Percentiles rank a stretch among this genome's conserved stretches.
These are phyloP conservation scores for Hozukius guyotensis DNA, from an alignment of 2,797 vertebrate genomes.

Conservation along the genomic window DNA sequence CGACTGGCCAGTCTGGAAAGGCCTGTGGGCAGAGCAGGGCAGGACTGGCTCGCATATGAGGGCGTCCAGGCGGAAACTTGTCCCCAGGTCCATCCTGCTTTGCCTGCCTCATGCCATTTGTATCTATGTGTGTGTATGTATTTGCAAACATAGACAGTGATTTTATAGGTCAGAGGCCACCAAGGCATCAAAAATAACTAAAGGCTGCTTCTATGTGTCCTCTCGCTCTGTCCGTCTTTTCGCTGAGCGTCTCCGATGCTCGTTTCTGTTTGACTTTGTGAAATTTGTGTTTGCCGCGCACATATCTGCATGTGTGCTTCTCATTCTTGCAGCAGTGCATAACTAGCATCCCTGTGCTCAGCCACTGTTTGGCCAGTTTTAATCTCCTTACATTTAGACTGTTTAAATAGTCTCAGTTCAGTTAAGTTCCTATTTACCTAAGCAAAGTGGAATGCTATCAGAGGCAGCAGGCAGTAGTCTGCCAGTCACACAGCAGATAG, in stretches of 20 bases:
- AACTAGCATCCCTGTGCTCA: conserved; percentile 54
- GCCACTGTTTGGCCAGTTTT: conserved; percentile 74
- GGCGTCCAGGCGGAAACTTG: conserved; percentile 68
- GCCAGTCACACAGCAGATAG: conserved; percentile 75
- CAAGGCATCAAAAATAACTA: conserved; percentile 63
- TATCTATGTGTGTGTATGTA: conserved; percentile 46
- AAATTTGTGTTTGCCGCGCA: conserved; percentile 1
- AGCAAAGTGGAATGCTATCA: conserved; percentile 75
- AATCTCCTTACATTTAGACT: conserved; percentile 81
- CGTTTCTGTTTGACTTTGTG: conserved; percentile 54
- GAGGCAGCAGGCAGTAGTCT: conserved; percentile 71
- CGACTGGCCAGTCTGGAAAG: conserved; percentile 60
- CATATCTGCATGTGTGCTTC: conserved; percentile 4
- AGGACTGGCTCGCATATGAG: conserved; percentile 51
- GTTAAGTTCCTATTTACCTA: conserved; percentile 81
- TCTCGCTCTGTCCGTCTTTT: conserved; percentile 40
- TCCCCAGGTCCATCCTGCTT: conserved; percentile 72
- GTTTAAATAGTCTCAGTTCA: conserved; percentile 84
- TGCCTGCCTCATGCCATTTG: conserved; percentile 64
- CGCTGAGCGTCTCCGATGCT: conserved; percentile 12
- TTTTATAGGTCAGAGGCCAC: conserved; percentile 70
- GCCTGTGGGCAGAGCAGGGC: conserved; percentile 65
- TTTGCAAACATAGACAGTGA: conserved; percentile 40
- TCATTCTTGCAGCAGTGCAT: conserved; percentile 36
- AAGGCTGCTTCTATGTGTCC: conserved; percentile 46